Base-by-base conservation (phyloP, 1,140 invertebrate genomes). In the Drosophila punjabiensis region DNA sequence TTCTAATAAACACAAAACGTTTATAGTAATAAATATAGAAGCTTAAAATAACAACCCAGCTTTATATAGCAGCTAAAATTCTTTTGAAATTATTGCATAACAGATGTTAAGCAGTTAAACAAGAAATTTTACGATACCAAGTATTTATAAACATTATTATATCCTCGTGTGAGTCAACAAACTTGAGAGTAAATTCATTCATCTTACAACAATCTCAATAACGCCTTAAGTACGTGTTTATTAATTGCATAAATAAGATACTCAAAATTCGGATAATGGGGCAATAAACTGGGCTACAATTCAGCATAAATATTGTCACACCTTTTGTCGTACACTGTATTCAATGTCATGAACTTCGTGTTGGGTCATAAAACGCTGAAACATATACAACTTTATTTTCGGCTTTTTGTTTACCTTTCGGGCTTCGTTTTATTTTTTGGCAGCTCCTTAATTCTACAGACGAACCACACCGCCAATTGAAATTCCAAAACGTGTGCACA, bases 281-380 rank as follows among this genome's bases (percentile, higher is more conserved):
- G 63, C 71, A 80, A 66, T 76, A 73, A 87, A 82, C 83, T 69
- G 45, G 37, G 20, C n/a, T n/a, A 35, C 24, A 39, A 47, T 52
- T 63, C 28, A 65, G 64, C 76, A 69, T 63, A 71, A 63, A 67
- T 80, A 73, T 87, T 78, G 75, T 78, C 76, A 56, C 76, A 78
- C 76, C 76, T 68, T 77, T 78, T 52, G 66, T 69, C 65, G 78
- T 70, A 61, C 65, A 37, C 68, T 37, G 33, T 70, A 48, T 85
- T 88, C 84, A 88, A 88, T 88, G 85, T 81, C 84, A 84, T 88
- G 84, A 88, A 88, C 84, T 88, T 88, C 84, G 48, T 56, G 33
- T 53, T 84, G 81, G 84, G 84, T 88, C 84, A 88, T 84, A 83
- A 88, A 83, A 78, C 81, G 69, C 77, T 78, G 73, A 47, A 83